Percentiles rank a stretch among this genome's conserved stretches.
Conservation (phyloP, 1,140 invertebrate genomes). For the Microplitis demolitor region DNA sequence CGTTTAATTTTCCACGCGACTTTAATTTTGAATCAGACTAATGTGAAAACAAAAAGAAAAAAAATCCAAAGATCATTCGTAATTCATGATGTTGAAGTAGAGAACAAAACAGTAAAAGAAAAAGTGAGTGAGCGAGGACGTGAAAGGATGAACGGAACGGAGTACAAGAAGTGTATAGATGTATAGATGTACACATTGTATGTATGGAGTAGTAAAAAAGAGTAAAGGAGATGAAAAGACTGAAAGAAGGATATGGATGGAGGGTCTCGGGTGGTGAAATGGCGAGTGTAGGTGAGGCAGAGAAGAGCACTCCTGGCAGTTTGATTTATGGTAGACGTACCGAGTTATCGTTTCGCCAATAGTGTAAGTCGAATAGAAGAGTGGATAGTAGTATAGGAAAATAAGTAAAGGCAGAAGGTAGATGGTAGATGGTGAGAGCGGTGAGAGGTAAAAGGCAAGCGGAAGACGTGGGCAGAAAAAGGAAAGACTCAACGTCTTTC, state of each 20-base stretch:
- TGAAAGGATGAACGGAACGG: not conserved
- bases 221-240: slow-evolving; percentile 35
- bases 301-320: slow-evolving; percentile 46
- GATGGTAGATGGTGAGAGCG: not conserved
- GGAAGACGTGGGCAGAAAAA: slow-evolving; percentile 5
- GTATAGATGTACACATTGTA: too few species aligned
- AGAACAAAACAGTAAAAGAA: slow-evolving; percentile 6
- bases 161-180: not conserved
- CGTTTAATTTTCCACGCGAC: too few species aligned
- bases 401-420: too few species aligned
- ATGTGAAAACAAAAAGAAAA: not conserved
- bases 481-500: slow-evolving; percentile 1
- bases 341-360: slow-evolving; percentile 61
- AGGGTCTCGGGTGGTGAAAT: slow-evolving; percentile 31
- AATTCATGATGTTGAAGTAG: not conserved
- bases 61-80: not conserved
- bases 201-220: not conserved
- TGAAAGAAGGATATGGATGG: slow-evolving; percentile 20
- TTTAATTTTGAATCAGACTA: slow-evolving; percentile 7
- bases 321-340: slow-evolving; percentile 59
- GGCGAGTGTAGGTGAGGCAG: slow-evolving; percentile 32
- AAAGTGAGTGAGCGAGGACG: slow-evolving; percentile 19
- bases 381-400: not conserved
- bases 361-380: slow-evolving; percentile 49
- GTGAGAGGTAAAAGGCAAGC: not conserved